Evolutionary conservation across 1,140 invertebrate species (phyloP), one percentile per base, ranked within the genome.

Genomic region (Sminthurinus signatus): DNA sequence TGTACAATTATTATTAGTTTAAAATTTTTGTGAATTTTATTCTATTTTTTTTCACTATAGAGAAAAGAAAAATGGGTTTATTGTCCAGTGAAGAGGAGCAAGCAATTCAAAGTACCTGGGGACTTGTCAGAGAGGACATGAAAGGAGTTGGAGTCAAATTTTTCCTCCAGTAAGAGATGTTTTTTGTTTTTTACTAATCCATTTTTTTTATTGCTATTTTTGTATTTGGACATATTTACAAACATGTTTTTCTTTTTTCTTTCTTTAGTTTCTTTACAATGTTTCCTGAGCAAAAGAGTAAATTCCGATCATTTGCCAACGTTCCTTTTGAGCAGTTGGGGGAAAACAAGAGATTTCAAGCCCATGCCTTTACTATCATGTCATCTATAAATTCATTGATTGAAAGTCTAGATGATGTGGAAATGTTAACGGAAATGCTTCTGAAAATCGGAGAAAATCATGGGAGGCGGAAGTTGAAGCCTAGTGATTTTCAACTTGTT

Each of bases 71-170:
- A n/a, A n/a, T n/a, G n/a, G n/a, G n/a, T n/a, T n/a, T n/a, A 46
- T 46, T 46, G 21, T 10, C 44, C 2, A 80, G 77, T 14, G 80
- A 80, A 14, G 78, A 83, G 66, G 78, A 78, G 48, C 75, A 75
- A 56, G 73, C 77, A 25, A 75, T 83, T 17, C 75, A 73, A 44
- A 75, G 71, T 58, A 81, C 78, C 59, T 83, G 81, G 81, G 75
- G 73, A 10, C 67, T 78, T 42, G 74, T 81, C 21, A 75, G 72
- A 28, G 75, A 77, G 64, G 78, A 82, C 70, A 71, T 78, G 0
- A 76, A 78, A 17, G 73, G 70, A 32, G 77, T 78, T 54, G 81
- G 81, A 56, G 60, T 79, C 4, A 73, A 76, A 2, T 73, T 83
- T 23, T 80, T 83, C 73, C 44, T 75, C 60, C 74, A 75, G 82